Evolutionary conservation across 2,113 vertebrate species (phyloP).

Genomic region (Anhinga anhinga): DNA sequence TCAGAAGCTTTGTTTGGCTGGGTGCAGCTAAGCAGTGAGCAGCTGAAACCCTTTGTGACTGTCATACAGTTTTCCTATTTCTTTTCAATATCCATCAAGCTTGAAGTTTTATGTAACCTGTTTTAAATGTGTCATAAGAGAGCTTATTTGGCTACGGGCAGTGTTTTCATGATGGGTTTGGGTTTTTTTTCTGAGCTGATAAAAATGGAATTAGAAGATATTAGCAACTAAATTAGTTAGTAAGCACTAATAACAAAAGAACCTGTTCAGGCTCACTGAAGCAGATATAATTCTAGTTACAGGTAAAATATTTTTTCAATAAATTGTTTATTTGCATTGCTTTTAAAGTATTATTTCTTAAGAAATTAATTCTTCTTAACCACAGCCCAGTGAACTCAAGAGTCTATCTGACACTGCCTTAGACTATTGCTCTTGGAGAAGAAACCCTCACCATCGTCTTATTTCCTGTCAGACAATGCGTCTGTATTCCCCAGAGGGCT

Average conservation of each 20-base stretch:
- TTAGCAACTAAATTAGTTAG: constrained; percentile 38
- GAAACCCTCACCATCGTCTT: neutral
- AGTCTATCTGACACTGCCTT: neutral
- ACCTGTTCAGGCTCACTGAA: neutral
- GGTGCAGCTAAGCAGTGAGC: neutral
- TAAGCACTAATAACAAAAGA: neutral
- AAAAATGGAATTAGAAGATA: constrained; percentile 48
- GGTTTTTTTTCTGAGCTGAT: neutral
- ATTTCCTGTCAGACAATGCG: neutral
- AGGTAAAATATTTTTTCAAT: neutral
- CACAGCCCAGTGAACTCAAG: neutral
- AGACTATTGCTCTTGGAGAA: neutral
- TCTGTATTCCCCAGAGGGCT: neutral
- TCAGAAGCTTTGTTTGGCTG: neutral
- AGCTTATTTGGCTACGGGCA: neutral
- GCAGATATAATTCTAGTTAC: neutral
- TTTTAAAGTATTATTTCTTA: neutral
- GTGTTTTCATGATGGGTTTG: neutral
- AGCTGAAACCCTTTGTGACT: neutral
- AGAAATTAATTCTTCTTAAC: constrained; percentile 1
- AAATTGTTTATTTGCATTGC: neutral
- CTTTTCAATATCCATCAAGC: neutral
- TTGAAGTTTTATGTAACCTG: neutral
- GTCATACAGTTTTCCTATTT: neutral
- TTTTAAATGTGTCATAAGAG: neutral